Evolutionary conservation across 2,797 vertebrate species (phyloP).

Genomic region (Atherinosoma microstoma): DNA sequence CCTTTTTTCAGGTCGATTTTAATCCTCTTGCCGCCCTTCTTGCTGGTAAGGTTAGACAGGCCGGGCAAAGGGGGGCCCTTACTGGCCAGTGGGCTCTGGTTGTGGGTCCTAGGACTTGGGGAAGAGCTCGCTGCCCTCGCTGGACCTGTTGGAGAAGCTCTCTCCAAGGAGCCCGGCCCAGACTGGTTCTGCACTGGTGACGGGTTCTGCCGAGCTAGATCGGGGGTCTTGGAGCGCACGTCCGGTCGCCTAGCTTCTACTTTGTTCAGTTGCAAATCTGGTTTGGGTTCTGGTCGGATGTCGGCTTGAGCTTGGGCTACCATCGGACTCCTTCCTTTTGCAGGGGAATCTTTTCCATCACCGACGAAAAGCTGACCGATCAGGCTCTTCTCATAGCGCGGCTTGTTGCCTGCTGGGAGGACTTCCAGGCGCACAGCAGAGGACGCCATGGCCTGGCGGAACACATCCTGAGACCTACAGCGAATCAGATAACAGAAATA

Average conservation of each 20-base stretch:
- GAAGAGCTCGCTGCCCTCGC: constrained; percentile 28
- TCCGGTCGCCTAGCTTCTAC: constrained; percentile 30
- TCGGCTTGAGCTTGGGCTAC: constrained; percentile 42
- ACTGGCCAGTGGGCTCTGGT: constrained; percentile 71
- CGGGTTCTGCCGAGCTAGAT: not conserved
- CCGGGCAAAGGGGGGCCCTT: constrained; percentile 74
- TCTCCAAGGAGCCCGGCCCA: constrained; percentile 29
- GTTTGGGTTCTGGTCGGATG: constrained; percentile 26
- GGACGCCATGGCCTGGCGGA: constrained; percentile 90
- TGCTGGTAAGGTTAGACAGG: constrained; percentile 82
- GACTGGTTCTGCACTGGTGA: constrained; percentile 29
- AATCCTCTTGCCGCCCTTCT: constrained; percentile 87
- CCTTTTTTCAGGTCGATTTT: constrained; percentile 96
- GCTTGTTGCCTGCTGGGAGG: constrained; percentile 83
- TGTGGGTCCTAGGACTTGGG: constrained; percentile 40
- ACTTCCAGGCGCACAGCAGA: constrained; percentile 82
- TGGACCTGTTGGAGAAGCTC: constrained; percentile 48
- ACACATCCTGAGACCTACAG: constrained; percentile 88
- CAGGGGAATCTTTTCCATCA: constrained; percentile 53
- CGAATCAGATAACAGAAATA: not conserved
- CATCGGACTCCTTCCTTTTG: constrained; percentile 78
- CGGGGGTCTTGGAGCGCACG: constrained; percentile 11
- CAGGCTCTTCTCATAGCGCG: constrained; percentile 90
- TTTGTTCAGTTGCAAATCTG: constrained; percentile 16
- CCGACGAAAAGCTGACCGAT: constrained; percentile 86